Evolutionary conservation across 1,140 invertebrate species (phyloP).

Genomic region (Euura saliciscinereae): DNA sequence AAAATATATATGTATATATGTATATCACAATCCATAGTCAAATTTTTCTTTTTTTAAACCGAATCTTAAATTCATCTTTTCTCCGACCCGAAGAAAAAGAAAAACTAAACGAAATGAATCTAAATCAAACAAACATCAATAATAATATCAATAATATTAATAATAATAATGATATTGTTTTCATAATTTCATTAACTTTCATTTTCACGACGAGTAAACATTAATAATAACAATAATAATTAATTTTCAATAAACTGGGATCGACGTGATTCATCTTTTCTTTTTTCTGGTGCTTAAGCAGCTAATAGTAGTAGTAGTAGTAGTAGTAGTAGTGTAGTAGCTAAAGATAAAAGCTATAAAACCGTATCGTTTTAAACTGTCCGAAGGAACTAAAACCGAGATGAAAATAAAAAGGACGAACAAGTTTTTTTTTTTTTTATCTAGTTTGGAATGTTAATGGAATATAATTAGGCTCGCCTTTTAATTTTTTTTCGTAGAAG

Average conservation of each 20-base stretch:
- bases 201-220: no score
- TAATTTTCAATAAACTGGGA: no score
- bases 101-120: slow-evolving; percentile 30
- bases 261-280: no score
- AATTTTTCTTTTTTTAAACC: slow-evolving; percentile 19
- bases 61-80: no score
- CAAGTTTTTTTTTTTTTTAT: background rate
- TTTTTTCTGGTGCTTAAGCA: slow-evolving; percentile 9
- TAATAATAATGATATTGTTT: background rate
- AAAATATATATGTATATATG: no score
- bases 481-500: background rate
- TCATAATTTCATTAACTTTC: background rate
- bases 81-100: slow-evolving; percentile 38
- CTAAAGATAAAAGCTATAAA: no score
- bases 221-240: no score
- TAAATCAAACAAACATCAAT: background rate
- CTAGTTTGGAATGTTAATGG: slow-evolving; percentile 2
- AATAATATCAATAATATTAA: background rate
- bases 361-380: no score
- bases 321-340: background rate
- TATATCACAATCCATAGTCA: slow-evolving; percentile 39
- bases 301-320: background rate
- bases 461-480: background rate
- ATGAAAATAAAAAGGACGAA: slow-evolving; percentile 1
- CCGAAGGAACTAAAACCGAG: slow-evolving; percentile 6